Conservation (phyloP, 1,140 invertebrate species). For the Lepeophtheirus salmonis region DNA sequence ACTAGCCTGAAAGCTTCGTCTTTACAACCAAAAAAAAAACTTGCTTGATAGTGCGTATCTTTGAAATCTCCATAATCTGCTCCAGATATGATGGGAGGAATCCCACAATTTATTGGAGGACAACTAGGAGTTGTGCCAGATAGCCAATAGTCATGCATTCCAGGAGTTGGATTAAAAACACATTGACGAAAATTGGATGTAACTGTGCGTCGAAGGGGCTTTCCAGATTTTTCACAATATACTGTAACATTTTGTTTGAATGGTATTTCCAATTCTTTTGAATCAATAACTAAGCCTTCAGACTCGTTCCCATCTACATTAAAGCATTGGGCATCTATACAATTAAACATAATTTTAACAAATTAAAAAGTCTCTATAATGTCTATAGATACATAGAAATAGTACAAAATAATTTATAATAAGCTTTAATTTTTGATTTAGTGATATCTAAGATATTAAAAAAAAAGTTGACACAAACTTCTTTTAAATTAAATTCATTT, state of each 20-base stretch:
- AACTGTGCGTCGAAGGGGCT: constrained; percentile 52
- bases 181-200: constrained; percentile 72
- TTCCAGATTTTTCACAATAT: constrained; percentile 51
- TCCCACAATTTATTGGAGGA: constrained; percentile 64
- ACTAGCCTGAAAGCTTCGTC: constrained; percentile 73
- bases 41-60: constrained; percentile 73
- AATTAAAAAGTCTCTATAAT: constrained; percentile 11
- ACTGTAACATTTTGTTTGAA: constrained; percentile 77
- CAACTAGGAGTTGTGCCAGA: constrained; percentile 65
- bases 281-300: constrained; percentile 59
- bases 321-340: constrained; percentile 65
- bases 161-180: constrained; percentile 77
- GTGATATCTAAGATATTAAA: too few species aligned
- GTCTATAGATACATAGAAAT: too few species aligned
- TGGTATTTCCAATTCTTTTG: constrained; percentile 57
- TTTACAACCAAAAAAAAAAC: constrained; percentile 88
- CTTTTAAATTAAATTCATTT: too few species aligned
- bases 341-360: too few species aligned
- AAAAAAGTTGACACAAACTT: too few species aligned
- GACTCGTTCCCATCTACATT: constrained; percentile 68
- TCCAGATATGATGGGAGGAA: constrained; percentile 66
- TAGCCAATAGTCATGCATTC: constrained; percentile 63
- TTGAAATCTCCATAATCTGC: constrained; percentile 69
- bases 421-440: too few species aligned
- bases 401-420: too few species aligned